Evolutionary conservation across 2,797 vertebrate genomes (phyloP).

Genomic region (Melanotaenia boesemani): DNA sequence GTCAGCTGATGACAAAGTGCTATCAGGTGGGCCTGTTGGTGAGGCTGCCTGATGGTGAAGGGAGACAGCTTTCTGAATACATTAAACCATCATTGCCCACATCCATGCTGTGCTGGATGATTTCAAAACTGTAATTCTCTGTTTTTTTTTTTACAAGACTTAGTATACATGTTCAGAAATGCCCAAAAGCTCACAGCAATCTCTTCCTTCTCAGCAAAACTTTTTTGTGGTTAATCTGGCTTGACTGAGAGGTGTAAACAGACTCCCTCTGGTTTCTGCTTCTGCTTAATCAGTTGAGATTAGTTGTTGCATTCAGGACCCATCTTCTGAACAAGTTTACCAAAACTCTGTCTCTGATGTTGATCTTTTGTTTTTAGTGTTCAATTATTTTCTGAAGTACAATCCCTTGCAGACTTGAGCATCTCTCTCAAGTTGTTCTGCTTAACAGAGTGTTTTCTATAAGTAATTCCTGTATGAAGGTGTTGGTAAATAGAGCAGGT

Average conservation of each 20-base stretch:
- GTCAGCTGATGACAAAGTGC: no score
- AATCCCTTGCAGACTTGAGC: constrained; percentile 38
- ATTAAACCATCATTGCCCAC: no score
- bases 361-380: constrained; percentile 38
- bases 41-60: no score
- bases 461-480: constrained; percentile 37
- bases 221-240: background rate
- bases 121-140: background rate
- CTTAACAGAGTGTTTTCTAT: constrained; percentile 21
- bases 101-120: no score
- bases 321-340: constrained; percentile 38
- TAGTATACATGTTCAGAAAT: background rate
- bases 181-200: background rate
- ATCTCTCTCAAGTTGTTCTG: constrained; percentile 26
- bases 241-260: background rate
- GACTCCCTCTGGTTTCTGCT: background rate
- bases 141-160: background rate
- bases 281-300: background rate
- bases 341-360: constrained; percentile 14
- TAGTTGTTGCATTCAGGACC: constrained; percentile 41
- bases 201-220: no score
- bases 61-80: no score
- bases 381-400: constrained; percentile 44
- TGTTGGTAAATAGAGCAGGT: constrained; percentile 50
- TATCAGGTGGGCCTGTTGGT: no score